phyloP scores from a whole-genome alignment of 2,888 invertebrate species.

The Thymelicus acteon region DNA sequence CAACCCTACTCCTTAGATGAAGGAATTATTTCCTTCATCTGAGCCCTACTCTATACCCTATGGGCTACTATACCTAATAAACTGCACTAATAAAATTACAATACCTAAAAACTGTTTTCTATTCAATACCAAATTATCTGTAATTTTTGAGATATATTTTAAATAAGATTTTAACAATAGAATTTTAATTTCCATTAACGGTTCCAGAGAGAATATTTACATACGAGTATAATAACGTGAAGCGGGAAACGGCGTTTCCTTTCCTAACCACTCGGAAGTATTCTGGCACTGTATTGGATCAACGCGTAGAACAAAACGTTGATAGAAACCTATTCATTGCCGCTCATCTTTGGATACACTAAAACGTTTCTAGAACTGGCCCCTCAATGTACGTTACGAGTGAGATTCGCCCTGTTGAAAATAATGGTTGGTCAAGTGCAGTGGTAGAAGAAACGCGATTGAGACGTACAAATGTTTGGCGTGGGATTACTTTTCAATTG shows the following conservation, averaged over 20 bases:
- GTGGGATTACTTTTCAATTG: slow-evolving; percentile 81
- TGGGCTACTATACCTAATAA: no score
- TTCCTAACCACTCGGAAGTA: slow-evolving; percentile 66
- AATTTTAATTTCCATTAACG: slow-evolving; percentile 65
- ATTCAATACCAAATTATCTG: no score
- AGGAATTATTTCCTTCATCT: no score
- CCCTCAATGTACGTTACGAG: slow-evolving; percentile 24
- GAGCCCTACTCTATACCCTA: no score
- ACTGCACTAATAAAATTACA: no score
- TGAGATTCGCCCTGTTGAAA: background rate
- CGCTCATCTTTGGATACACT: background rate
- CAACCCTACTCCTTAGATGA: no score
- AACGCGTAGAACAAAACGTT: background rate
- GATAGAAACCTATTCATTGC: slow-evolving; percentile 46
- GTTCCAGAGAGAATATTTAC: slow-evolving; percentile 62
- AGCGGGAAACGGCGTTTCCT: slow-evolving; percentile 61
- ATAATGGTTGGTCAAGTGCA: slow-evolving; percentile 21
- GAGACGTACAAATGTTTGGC: slow-evolving; percentile 81
- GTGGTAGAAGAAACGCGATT: slow-evolving; percentile 61
- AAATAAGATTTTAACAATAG: slow-evolving; percentile 48
- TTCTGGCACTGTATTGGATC: slow-evolving; percentile 43
- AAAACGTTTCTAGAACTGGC: background rate
- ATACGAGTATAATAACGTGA: slow-evolving; percentile 62
- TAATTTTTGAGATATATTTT: background rate
- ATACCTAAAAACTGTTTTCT: no score